Evolutionary conservation across 2,113 vertebrate species (phyloP), one percentile per base, ranked within the genome.

Genomic region (Struthidea cinerea): DNA sequence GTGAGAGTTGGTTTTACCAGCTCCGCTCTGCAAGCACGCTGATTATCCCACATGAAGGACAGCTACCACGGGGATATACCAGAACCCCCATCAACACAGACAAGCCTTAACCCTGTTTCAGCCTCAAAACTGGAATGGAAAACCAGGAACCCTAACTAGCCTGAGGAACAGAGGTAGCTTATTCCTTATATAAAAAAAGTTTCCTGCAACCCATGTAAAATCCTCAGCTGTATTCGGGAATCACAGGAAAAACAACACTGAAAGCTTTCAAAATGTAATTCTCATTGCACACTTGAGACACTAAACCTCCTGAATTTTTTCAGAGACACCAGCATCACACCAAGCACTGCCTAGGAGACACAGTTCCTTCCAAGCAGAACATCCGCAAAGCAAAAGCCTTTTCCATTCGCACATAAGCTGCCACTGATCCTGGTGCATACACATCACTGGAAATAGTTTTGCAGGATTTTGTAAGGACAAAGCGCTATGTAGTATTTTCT

Each of bases 231-330:
- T 53, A 61, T 49, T 61, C 8, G 2, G 53, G 28, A 93, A 94
- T 82, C 33, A 35, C 22, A 68, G 0, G 0, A 60, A 79, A 63
- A 65, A 56, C 24, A 68, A 13, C 0, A 0, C 1, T 53, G 39
- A 84, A 87, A 84, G 28, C 53, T 73, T 63, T 84, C 70, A 47
- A 84, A 84, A 78, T 2, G 1, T 46, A 76, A 92, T 71, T 75
- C n/a, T 60, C 14, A 53, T 68, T 91, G 49, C 35, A 46, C 46
- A 46, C 16, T 55, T 44, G 49, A 95, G 81, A 60, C 65, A 30
- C 18, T 33, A 87, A 91, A 82, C 47, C 60, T 70, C 64, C 19
- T 46, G 46, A 52, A 93, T 83, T 86, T 93, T 93, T 71, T 35
- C 64, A 84, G 63, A 79, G n/a, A 41, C 52, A 78, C 22, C 47